A percentile compares a stretch with the other conserved stretches of the same genome.
Conservation (phyloP, 2,888 invertebrate species). For the Heliconius charithonia region DNA sequence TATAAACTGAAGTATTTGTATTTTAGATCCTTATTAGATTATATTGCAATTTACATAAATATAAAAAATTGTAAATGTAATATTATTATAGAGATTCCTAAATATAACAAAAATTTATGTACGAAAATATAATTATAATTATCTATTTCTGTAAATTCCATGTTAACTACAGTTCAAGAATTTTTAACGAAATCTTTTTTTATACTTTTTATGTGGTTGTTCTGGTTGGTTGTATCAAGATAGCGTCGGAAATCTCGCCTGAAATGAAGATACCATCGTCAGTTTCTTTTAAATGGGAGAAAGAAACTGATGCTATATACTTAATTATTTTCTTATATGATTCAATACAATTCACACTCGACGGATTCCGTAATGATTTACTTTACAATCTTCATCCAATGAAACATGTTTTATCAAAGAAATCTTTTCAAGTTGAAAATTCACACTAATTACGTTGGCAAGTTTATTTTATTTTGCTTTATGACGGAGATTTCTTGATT, state of each 20-base stretch:
- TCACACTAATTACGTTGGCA: neutral
- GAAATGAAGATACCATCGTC: constrained; percentile 1
- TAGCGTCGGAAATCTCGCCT: constrained; percentile 8
- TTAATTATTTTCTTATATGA: constrained; percentile 1
- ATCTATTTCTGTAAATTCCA: neutral
- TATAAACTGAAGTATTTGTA: neutral
- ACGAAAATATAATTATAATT: neutral
- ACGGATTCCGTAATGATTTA: neutral
- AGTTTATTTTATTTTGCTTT: constrained; percentile 3
- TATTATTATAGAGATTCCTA: neutral
- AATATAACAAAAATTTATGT: neutral
- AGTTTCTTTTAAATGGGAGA: constrained; percentile 7
- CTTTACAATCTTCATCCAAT: neutral
- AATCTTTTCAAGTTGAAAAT: constrained; percentile 1
- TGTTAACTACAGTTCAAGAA: neutral
- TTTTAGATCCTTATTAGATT: neutral
- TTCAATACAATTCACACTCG: neutral
- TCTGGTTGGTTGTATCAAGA: constrained; percentile 2
- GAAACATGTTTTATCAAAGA: constrained; percentile 1
- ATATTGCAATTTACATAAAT: no score
- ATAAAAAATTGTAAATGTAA: no score
- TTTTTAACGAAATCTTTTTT: neutral
- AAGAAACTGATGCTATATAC: neutral
- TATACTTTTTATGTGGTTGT: neutral
- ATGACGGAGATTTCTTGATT: neutral